Evolutionary conservation across 2,888 invertebrate species (phyloP).

Genomic region (Raillietiella orientalis): DNA sequence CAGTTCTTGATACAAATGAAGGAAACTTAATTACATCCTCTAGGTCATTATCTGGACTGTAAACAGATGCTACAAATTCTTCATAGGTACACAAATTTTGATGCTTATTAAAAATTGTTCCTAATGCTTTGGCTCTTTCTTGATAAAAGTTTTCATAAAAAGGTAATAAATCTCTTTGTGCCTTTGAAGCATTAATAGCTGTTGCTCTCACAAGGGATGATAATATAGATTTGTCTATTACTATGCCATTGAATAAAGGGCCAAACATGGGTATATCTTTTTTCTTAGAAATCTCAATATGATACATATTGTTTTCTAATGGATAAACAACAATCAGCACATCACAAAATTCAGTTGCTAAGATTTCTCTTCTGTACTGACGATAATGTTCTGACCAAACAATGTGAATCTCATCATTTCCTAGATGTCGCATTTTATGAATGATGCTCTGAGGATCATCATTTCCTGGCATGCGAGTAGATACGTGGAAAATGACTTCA

Average conservation of each 20-base stretch:
- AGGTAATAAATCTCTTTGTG: conserved; percentile 57
- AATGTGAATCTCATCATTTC: conserved; percentile 94
- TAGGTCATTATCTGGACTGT: conserved; percentile 16
- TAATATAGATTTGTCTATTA: conserved; percentile 31
- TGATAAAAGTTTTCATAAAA: conserved; percentile 67
- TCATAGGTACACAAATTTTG: conserved; percentile 68
- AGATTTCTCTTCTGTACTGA: conserved; percentile 78
- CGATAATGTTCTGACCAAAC: conserved; percentile 95
- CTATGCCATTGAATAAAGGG: conserved; percentile 72
- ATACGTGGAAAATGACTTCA: conserved; percentile 88
- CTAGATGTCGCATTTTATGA: conserved; percentile 53
- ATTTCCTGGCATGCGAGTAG: conserved; percentile 79
- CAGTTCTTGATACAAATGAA: no score
- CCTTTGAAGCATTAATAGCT: conserved; percentile 65
- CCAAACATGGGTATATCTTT: conserved; percentile 75
- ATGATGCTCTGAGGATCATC: conserved; percentile 38
- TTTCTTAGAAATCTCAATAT: conserved; percentile 60
- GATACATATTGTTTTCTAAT: conserved; percentile 38
- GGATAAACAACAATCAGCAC: conserved; percentile 90
- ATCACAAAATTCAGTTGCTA: conserved; percentile 98
- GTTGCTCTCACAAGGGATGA: conserved; percentile 64
- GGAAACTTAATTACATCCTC: no score
- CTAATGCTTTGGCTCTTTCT: conserved; percentile 52
- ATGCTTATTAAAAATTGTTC: conserved; percentile 50
- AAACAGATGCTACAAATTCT: conserved; percentile 26